Percentiles rank a stretch among this genome's conserved stretches.
phyloP scores from a whole-genome alignment of 2,113 vertebrate species.

The Lycocorax pyrrhopterus region DNA sequence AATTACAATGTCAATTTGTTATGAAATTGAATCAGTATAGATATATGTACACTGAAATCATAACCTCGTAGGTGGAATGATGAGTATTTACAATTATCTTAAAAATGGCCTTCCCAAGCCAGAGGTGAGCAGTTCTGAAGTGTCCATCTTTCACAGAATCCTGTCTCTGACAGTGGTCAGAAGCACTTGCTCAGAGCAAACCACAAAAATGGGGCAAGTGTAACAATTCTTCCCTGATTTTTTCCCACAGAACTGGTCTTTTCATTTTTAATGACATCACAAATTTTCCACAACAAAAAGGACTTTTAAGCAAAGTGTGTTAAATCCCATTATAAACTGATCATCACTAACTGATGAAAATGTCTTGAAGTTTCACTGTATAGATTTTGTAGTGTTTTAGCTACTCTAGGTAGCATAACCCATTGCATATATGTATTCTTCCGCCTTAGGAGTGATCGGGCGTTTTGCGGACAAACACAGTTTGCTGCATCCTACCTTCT shows the following conservation, averaged over 20 bases:
- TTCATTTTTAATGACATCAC: neutral
- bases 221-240: neutral
- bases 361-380: neutral
- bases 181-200: neutral
- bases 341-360: neutral
- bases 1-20: neutral
- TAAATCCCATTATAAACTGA: neutral
- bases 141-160: neutral
- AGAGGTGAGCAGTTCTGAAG: neutral
- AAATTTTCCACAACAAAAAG: neutral
- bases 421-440: neutral
- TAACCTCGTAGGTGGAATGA: neutral
- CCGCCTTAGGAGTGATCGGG: conserved; percentile 77
- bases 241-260: neutral
- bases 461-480: conserved; percentile 71
- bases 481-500: conserved; percentile 84
- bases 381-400: neutral
- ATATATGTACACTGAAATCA: neutral
- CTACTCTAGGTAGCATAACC: neutral
- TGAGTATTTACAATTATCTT: neutral
- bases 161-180: neutral
- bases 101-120: neutral
- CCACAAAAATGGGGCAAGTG: neutral
- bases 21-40: neutral
- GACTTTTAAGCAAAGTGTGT: neutral